Evolutionary conservation across 1,140 invertebrate genomes (phyloP).

Genomic region (Nephotettix cincticeps): DNA sequence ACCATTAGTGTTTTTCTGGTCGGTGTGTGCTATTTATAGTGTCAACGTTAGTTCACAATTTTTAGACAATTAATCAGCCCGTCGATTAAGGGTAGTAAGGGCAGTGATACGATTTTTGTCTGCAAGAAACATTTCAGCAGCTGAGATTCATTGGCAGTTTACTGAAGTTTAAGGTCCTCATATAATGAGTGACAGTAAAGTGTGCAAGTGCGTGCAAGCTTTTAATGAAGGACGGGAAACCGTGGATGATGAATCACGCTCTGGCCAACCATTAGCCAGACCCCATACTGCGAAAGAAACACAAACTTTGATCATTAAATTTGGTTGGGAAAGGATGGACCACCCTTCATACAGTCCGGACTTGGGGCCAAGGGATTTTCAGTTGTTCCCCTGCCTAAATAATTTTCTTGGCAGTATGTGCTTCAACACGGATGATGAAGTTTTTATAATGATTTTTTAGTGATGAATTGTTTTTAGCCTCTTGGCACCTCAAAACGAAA

Average conservation of each 20-base stretch:
- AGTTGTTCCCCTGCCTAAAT: no score
- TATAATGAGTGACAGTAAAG: conserved; percentile 13
- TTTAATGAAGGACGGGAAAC: neutral
- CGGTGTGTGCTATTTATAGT: conserved; percentile 4
- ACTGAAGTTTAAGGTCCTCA: conserved; percentile 6
- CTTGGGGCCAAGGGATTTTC: no score
- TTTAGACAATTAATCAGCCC: conserved; percentile 7
- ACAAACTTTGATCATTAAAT: no score
- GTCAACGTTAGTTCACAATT: conserved; percentile 8
- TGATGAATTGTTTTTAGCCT: no score
- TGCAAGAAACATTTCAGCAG: conserved; percentile 15
- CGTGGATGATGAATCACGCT: neutral
- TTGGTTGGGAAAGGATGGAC: no score
- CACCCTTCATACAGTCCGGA: no score
- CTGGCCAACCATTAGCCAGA: neutral
- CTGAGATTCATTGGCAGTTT: conserved; percentile 4
- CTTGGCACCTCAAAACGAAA: no score
- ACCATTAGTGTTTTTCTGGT: neutral
- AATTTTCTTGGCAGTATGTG: no score
- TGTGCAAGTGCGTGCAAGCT: conserved; percentile 4
- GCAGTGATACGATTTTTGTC: neutral
- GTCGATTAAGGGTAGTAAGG: neutral
- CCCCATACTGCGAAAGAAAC: no score
- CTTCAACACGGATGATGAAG: no score
- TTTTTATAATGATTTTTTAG: no score